Base-by-base conservation (phyloP, 2,797 vertebrate genomes). In the Lindbergichthys nudifrons region DNA sequence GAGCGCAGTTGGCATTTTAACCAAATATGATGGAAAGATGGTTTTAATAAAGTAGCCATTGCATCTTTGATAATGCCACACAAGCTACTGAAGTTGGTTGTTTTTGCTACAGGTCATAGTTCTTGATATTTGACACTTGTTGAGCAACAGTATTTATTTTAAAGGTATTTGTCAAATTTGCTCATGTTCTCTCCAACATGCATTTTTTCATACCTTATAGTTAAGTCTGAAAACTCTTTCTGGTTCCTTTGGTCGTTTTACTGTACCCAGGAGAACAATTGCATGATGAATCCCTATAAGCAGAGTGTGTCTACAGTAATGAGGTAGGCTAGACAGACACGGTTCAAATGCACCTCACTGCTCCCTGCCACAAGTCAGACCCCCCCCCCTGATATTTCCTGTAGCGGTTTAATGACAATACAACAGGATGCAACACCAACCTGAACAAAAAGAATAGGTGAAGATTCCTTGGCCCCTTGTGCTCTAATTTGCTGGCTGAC, bases 401-500 rank as follows among this genome's bases (percentile, higher is more conserved):
- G 36, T 60, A 13, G 50, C 46, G 45, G 19, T 82, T 70, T 69
- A 65, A 82, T 75, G 75, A 90, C 86, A 87, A 82, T 85, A 75
- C 73, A 81, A 79, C 81, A 83, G 84, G 86, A 87, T 75, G 81
- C 77, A 66, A 65, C 75, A 72, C 42, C 61, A 42, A 32, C 68
- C 70, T 70, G 78, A 84, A 42, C 81, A 80, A 82, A 84, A 80
- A 87, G 75, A 86, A 80, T 64, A 63, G 83, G 68, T 70, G 77
- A 87, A 56, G 89, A 90, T 69, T 80, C 77, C 79, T 77, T 82
- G 50, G 69, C 77, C 83, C 73, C 78, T 75, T 47, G 71, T 54
- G 70, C 81, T 82, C 83, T 90, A 91, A 92, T 92, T 93, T 92
- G 81, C 83, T 74, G 91, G 81, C 81, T 87, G 87, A 84, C 89